Percentiles rank a stretch among this genome's conserved stretches.
Evolutionary conservation across 2,888 invertebrate genomes (phyloP).

Genomic region (Dolomedes plantarius): DNA sequence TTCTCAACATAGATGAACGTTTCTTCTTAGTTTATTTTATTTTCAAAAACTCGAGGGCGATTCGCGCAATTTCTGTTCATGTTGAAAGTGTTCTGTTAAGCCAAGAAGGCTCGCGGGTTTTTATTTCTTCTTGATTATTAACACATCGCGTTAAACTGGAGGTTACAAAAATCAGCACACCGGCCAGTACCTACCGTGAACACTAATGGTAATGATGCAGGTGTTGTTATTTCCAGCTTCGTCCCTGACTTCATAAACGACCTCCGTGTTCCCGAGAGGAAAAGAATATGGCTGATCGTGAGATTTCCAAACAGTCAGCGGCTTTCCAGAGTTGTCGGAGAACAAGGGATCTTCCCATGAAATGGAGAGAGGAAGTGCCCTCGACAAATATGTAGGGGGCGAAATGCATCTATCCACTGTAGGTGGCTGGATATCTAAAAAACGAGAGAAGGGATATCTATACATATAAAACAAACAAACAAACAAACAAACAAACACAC

Average conservation of each 20-base stretch:
- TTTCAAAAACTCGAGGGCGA: no score
- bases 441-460: constrained; percentile 46
- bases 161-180: no score
- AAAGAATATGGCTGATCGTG: constrained; percentile 78
- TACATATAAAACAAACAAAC: no score
- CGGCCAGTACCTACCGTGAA: constrained; percentile 81
- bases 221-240: constrained; percentile 80
- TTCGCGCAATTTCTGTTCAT: no score
- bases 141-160: no score
- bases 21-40: no score
- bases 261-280: constrained; percentile 80
- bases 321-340: constrained; percentile 80
- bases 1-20: no score
- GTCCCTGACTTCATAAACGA: constrained; percentile 81
- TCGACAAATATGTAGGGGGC: constrained; percentile 79
- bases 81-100: no score
- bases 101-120: no score
- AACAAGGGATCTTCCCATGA: constrained; percentile 81
- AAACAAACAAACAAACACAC: no score
- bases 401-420: constrained; percentile 81
- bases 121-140: no score
- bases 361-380: constrained; percentile 78
- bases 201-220: constrained; percentile 81
- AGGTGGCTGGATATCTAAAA: constrained; percentile 80
- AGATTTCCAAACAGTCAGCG: constrained; percentile 75